A percentile compares a stretch with the other conserved stretches of the same genome.
These are phyloP conservation scores for Dipodomys merriami DNA, from an alignment of 2,113 vertebrate species.

Conservation along the genomic window DNA sequence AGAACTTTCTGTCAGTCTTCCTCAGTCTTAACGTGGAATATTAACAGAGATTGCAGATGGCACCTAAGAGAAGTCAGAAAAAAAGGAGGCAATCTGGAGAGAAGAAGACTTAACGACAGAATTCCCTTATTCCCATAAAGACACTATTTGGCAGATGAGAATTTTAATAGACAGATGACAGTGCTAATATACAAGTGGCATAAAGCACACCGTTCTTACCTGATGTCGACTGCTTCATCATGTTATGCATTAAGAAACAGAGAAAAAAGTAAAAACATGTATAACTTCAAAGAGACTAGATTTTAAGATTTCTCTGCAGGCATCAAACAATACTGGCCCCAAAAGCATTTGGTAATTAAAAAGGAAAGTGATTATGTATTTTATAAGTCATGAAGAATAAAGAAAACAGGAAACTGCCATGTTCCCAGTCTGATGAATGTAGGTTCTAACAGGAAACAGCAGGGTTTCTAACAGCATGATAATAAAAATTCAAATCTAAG, in stretches of 20 bases:
- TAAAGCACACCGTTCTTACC: conserved; percentile 89
- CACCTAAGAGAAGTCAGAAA: conserved; percentile 1
- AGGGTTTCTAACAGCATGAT: conserved; percentile 62
- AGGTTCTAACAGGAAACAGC: conserved; percentile 79
- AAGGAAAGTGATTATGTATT: conserved; percentile 53
- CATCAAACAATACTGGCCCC: conserved; percentile 22
- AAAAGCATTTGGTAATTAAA: conserved; percentile 15
- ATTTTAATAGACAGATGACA: conserved; percentile 1
- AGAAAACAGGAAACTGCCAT: conserved; percentile 76
- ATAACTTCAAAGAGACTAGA: conserved; percentile 67
- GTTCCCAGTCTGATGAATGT: conserved; percentile 69
- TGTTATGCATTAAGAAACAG: conserved; percentile 92
- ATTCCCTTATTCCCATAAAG: neutral
- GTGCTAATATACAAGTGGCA: neutral
- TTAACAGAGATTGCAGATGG: neutral
- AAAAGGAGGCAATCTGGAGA: neutral
- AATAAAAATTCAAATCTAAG: conserved; percentile 64
- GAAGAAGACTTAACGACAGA: neutral
- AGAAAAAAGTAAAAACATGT: conserved; percentile 78
- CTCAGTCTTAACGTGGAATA: neutral
- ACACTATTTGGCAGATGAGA: neutral
- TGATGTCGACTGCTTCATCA: conserved; percentile 89
- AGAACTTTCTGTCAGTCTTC: neutral
- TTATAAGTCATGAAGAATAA: conserved; percentile 51
- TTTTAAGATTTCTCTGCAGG: conserved; percentile 48